These are phyloP conservation scores for Cydia pomonella DNA, from an alignment of 1,140 invertebrate species.

Conservation along the genomic window DNA sequence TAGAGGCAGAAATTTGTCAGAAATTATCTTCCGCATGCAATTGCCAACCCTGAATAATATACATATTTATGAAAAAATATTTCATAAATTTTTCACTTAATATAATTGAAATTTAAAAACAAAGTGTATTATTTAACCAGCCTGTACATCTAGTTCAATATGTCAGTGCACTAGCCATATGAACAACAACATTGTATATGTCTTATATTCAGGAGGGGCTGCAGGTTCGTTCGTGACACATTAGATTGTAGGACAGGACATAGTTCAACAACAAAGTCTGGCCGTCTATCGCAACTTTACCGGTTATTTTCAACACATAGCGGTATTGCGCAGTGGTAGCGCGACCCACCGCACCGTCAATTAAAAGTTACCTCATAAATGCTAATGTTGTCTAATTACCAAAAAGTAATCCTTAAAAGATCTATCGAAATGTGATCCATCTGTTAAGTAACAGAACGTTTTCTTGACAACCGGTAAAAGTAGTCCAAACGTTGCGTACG, in stretches of 20 bases:
- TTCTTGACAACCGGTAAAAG: constrained; percentile 51
- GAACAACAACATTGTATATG: too few species aligned
- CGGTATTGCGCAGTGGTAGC: constrained; percentile 19
- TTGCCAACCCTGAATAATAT: too few species aligned
- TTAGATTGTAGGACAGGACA: neutral
- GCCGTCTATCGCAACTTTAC: constrained; percentile 24
- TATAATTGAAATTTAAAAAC: too few species aligned
- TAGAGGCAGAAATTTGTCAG: too few species aligned
- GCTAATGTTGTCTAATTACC: constrained; percentile 73
- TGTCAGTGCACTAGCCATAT: too few species aligned
- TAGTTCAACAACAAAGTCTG: constrained; percentile 3
- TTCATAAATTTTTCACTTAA: too few species aligned
- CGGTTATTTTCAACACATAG: constrained; percentile 15
- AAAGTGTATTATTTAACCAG: too few species aligned
- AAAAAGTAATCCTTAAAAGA: constrained; percentile 67
- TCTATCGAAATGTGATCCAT: constrained; percentile 69
- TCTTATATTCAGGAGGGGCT: neutral
- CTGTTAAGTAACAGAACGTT: constrained; percentile 55
- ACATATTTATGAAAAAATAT: too few species aligned
- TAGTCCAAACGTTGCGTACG: constrained; percentile 57
- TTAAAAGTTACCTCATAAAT: constrained; percentile 55
- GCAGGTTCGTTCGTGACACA: neutral
- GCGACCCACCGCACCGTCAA: constrained; percentile 26
- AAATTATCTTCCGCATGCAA: too few species aligned
- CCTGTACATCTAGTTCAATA: too few species aligned